Evolutionary conservation across 1,140 invertebrate species (phyloP).

Genomic region (Leptopilina boulardi): DNA sequence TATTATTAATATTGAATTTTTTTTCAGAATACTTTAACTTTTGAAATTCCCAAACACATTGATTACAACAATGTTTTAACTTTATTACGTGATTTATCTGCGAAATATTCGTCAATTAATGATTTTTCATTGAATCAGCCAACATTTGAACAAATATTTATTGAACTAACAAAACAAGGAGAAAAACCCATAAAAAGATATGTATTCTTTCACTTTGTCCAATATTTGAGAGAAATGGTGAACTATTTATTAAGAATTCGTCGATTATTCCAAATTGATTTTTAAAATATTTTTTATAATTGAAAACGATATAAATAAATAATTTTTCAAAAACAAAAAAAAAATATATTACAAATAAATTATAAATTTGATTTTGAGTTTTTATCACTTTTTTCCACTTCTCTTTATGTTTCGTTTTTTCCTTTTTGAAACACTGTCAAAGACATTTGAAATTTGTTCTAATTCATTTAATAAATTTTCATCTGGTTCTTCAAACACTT

Average conservation of each 20-base stretch:
- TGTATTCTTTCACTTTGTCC: not conserved
- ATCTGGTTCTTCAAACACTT: not conserved
- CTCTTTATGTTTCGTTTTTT: not conserved
- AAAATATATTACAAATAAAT: too few relatives aligned
- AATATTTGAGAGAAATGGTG: not conserved
- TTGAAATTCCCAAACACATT: slow-evolving; percentile 36
- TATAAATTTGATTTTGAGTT: too few relatives aligned
- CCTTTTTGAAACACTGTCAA: not conserved
- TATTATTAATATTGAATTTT: too few relatives aligned
- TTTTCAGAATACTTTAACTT: not conserved
- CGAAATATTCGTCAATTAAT: slow-evolving; percentile 50
- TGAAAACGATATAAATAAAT: too few relatives aligned
- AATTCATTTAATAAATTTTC: not conserved
- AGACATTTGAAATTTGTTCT: not conserved
- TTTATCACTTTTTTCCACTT: not conserved
- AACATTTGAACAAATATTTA: slow-evolving; percentile 59
- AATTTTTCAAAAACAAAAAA: too few relatives aligned
- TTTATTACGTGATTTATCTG: slow-evolving; percentile 18
- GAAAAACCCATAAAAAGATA: not conserved
- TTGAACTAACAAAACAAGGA: slow-evolving; percentile 37
- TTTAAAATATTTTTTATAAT: too few relatives aligned
- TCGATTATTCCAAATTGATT: too few relatives aligned
- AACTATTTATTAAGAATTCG: not conserved
- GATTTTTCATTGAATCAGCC: slow-evolving; percentile 60
- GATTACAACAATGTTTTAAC: not conserved